phyloP scores from a whole-genome alignment of 2,888 invertebrate species.

The Eucriotettix oculatus region DNA sequence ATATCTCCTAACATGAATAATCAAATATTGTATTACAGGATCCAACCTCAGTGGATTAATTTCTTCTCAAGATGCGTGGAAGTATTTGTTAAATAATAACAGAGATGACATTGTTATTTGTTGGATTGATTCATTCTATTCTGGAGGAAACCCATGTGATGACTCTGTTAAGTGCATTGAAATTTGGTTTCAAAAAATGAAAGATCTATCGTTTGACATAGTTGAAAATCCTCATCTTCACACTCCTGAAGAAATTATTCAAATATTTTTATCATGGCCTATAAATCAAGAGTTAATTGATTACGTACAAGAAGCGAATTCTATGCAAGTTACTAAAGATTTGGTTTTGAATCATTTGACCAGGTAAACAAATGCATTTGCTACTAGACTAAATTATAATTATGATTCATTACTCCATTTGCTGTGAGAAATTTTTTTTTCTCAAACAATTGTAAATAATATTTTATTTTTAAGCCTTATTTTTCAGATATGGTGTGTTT shows the following conservation, averaged over 20 bases:
- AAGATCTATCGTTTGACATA: neutral
- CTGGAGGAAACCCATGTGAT: slow-evolving; percentile 21
- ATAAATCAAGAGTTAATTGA: slow-evolving; percentile 42
- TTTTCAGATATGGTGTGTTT: slow-evolving; percentile 41
- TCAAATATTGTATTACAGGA: slow-evolving; percentile 27
- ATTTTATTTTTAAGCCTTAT: neutral
- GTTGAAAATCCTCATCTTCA: neutral
- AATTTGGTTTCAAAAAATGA: neutral
- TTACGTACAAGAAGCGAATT: slow-evolving; percentile 29
- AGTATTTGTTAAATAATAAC: slow-evolving; percentile 38
- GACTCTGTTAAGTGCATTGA: neutral
- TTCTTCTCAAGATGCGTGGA: slow-evolving; percentile 31
- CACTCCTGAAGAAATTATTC: neutral
- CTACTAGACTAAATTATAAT: too few relatives aligned
- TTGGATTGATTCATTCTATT: slow-evolving; percentile 42
- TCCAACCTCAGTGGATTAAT: neutral
- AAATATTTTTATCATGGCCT: slow-evolving; percentile 23
- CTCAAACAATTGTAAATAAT: too few relatives aligned
- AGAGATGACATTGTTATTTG: slow-evolving; percentile 37
- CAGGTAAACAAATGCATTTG: slow-evolving; percentile 12
- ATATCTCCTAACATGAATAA: too few relatives aligned
- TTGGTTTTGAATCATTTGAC: slow-evolving; percentile 41
- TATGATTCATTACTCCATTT: too few relatives aligned
- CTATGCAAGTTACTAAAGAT: slow-evolving; percentile 34
- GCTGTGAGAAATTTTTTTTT: too few relatives aligned